Percentiles rank a stretch among this genome's conserved stretches.
These are phyloP conservation scores for Epiblema foenella DNA, from an alignment of 2,888 invertebrate genomes.

Conservation along the genomic window DNA sequence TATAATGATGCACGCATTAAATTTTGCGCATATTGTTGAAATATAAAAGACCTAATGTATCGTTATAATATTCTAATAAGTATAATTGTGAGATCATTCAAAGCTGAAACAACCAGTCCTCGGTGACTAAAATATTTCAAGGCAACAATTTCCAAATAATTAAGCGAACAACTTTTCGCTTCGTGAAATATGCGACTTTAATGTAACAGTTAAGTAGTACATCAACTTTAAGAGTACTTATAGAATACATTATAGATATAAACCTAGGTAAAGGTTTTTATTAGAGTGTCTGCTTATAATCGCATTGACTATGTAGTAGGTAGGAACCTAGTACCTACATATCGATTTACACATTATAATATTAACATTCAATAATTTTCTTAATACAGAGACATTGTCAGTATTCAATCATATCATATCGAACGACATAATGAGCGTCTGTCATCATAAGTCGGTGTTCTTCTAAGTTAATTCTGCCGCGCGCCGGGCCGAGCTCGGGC, in stretches of 20 bases:
- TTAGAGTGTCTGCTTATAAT: conserved; percentile 50
- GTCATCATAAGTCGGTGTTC: conserved; percentile 8
- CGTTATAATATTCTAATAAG: conserved; percentile 71
- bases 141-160: conserved; percentile 67
- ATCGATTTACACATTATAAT: conserved; percentile 30
- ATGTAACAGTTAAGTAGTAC: conserved; percentile 45
- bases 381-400: conserved; percentile 18
- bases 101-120: conserved; percentile 78
- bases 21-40: conserved; percentile 75
- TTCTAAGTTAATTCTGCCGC: conserved; percentile 1
- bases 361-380: conserved; percentile 32
- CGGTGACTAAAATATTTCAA: conserved; percentile 74
- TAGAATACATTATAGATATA: conserved; percentile 25
- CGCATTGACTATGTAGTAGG: conserved; percentile 49
- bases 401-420: conserved; percentile 8
- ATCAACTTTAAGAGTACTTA: conserved; percentile 36
- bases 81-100: conserved; percentile 73
- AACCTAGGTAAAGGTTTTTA: conserved; percentile 32
- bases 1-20: conserved; percentile 71
- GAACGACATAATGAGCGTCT: conserved; percentile 26
- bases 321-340: too few relatives aligned
- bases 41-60: conserved; percentile 80
- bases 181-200: conserved; percentile 52
- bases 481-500: background rate
- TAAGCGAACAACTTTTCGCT: conserved; percentile 66